Conservation (phyloP, 2,113 vertebrate genomes). For the Chloropsis hardwickii region DNA sequence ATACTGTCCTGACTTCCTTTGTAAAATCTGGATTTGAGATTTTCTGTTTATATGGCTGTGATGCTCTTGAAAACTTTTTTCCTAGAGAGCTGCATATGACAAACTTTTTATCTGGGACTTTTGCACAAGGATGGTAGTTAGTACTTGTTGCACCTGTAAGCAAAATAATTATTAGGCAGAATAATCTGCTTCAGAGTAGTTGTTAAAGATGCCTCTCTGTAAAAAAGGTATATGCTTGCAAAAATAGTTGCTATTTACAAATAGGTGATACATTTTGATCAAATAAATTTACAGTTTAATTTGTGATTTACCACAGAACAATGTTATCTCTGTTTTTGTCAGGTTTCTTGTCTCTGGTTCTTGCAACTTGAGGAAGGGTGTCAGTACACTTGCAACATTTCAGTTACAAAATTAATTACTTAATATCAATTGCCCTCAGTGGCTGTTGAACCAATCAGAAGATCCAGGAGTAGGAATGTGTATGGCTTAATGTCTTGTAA, state of each 20-base stretch:
- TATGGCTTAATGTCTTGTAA: neutral
- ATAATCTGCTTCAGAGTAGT: neutral
- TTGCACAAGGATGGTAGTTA: neutral
- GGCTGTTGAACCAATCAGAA: neutral
- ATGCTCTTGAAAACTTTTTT: neutral
- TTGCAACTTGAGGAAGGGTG: neutral
- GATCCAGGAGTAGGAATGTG: neutral
- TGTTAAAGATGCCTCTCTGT: neutral
- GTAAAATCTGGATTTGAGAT: neutral
- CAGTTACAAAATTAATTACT: slow-evolving; percentile 54
- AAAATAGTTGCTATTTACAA: neutral
- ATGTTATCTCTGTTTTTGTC: neutral
- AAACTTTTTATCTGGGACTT: neutral
- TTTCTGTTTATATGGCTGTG: neutral
- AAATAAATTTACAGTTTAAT: neutral
- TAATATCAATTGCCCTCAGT: slow-evolving; percentile 1
- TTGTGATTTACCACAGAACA: neutral
- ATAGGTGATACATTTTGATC: neutral
- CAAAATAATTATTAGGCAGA: neutral
- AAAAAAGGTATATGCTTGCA: neutral
- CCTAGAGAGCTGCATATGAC: neutral
- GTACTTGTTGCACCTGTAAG: neutral
- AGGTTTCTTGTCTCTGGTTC: neutral
- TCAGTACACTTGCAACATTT: slow-evolving; percentile 39
- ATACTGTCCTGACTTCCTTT: neutral